A percentile compares a stretch with the other conserved stretches of the same genome.
phyloP scores from a whole-genome alignment of 2,797 vertebrate species.

The Phoeniculus purpureus region DNA sequence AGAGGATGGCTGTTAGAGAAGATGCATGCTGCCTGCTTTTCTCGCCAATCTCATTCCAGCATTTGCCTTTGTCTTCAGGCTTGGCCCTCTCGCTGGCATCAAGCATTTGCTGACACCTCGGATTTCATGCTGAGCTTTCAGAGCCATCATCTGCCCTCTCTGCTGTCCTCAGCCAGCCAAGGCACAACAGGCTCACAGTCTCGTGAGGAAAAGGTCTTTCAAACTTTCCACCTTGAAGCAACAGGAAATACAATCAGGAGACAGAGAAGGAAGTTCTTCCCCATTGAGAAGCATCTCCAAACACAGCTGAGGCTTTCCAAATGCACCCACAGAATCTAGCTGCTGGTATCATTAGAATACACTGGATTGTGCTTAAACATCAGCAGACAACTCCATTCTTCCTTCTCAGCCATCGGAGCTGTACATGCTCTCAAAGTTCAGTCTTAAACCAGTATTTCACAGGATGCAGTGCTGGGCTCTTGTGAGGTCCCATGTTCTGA shows the following conservation, averaged over 20 bases:
- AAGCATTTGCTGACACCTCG: background rate
- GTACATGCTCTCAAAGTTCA: background rate
- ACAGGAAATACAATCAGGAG: background rate
- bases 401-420: background rate
- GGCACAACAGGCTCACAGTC: background rate
- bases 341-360: background rate
- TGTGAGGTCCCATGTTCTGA: background rate
- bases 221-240: constrained; percentile 11
- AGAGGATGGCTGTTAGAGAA: background rate
- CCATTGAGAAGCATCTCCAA: background rate
- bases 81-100: background rate
- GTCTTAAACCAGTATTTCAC: background rate
- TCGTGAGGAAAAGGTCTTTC: background rate
- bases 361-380: background rate
- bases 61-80: background rate
- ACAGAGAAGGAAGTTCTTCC: constrained; percentile 7
- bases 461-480: background rate
- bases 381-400: background rate
- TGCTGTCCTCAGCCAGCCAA: background rate
- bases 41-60: background rate
- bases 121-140: background rate
- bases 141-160: background rate
- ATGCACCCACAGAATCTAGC: background rate
- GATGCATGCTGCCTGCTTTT: background rate
- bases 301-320: background rate